Evolutionary conservation across 1,140 invertebrate genomes (phyloP).

Genomic region (Zaprionus davidi): DNA sequence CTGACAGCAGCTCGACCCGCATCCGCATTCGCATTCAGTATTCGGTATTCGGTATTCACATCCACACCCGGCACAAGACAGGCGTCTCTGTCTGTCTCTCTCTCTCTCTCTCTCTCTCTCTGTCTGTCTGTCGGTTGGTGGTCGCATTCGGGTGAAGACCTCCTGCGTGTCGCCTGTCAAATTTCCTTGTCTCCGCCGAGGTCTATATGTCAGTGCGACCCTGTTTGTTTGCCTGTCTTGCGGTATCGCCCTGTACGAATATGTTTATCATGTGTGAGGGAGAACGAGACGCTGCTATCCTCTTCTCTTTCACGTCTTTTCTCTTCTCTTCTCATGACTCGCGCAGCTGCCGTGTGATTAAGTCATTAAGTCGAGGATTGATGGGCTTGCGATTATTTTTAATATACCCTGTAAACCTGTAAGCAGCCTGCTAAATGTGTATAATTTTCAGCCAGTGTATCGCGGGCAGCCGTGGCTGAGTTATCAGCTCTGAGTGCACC

Average conservation of each 20-base stretch:
- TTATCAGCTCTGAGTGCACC: background rate
- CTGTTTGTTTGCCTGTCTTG: conserved; percentile 1
- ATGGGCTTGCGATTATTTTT: conserved; percentile 12
- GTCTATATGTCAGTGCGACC: background rate
- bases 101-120: background rate
- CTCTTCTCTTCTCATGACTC: background rate
- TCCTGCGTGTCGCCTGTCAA: conserved; percentile 48
- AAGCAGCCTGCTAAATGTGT: background rate
- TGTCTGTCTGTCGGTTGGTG: conserved; percentile 1
- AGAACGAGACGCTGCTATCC: background rate
- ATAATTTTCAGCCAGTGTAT: background rate
- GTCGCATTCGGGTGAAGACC: conserved; percentile 36
- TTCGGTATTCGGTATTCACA: background rate
- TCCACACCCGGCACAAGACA: background rate
- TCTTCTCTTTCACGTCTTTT: background rate
- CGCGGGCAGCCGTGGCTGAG: background rate
- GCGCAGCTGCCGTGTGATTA: conserved; percentile 37
- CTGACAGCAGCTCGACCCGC: conserved; percentile 49
- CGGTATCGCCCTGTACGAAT: background rate
- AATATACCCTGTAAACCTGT: conserved; percentile 1
- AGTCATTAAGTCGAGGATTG: conserved; percentile 32
- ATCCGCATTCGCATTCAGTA: conserved; percentile 1
- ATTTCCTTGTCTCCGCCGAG: conserved; percentile 42
- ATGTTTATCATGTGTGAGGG: background rate
- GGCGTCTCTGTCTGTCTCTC: background rate